Percentiles rank a stretch among this genome's conserved stretches.
Evolutionary conservation across 1,140 invertebrate species (phyloP).

Genomic region (Uloborus diversus): DNA sequence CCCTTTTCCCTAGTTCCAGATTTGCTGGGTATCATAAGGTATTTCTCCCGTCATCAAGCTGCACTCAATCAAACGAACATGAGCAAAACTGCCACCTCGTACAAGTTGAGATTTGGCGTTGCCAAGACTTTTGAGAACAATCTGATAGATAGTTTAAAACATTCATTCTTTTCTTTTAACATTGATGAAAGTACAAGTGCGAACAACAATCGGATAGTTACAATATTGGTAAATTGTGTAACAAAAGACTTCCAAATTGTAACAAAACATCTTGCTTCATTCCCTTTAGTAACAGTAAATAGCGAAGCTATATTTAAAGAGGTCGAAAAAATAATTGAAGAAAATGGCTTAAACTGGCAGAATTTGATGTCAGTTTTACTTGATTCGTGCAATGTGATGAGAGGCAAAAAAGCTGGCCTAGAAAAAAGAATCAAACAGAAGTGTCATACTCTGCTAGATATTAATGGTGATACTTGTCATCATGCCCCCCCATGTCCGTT

Average conservation of each 20-base stretch:
- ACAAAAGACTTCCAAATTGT: background rate
- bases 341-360: background rate
- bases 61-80: background rate
- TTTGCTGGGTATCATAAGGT: too few species aligned
- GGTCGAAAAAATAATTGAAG: conserved; percentile 1
- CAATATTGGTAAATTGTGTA: conserved; percentile 55
- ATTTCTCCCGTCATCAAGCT: too few species aligned
- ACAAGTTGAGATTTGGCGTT: background rate
- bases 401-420: conserved; percentile 59
- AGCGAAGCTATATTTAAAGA: conserved; percentile 30
- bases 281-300: conserved; percentile 1
- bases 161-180: conserved; percentile 56
- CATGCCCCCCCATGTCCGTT: too few species aligned
- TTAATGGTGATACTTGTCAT: conserved; percentile 61
- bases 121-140: too few species aligned
- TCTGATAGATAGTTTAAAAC: conserved; percentile 9
- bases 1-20: conserved; percentile 8
- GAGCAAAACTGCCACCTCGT: background rate
- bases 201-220: conserved; percentile 39
- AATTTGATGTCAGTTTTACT: conserved; percentile 60
- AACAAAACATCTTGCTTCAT: conserved; percentile 1
- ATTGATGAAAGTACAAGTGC: conserved; percentile 59
- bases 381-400: conserved; percentile 61
- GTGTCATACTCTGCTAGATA: conserved; percentile 59
- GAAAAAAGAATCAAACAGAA: conserved; percentile 55